These are phyloP conservation scores for Argyra leucocephala DNA, from an alignment of 2,888 invertebrate genomes.

Conservation along the genomic window DNA sequence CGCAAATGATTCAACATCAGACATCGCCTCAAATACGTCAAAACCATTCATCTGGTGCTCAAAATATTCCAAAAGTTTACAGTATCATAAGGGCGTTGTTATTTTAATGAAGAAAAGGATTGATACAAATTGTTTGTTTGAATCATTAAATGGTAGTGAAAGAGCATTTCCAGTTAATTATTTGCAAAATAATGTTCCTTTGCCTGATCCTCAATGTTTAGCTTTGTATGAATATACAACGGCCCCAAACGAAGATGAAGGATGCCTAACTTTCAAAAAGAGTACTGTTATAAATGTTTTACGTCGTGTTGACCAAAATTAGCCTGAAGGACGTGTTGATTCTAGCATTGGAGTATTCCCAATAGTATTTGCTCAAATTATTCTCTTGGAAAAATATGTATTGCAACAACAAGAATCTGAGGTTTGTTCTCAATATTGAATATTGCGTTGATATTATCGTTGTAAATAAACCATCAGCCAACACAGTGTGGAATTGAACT, in stretches of 20 bases:
- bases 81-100: constrained; percentile 77
- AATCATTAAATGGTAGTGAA: constrained; percentile 65
- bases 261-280: constrained; percentile 83
- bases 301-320: constrained; percentile 80
- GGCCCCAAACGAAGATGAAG: constrained; percentile 83
- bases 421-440: background rate
- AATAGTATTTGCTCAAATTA: constrained; percentile 81
- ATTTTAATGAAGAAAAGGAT: constrained; percentile 69
- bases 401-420: constrained; percentile 46
- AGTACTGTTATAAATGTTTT: constrained; percentile 79
- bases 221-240: constrained; percentile 83
- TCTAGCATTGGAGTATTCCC: constrained; percentile 82
- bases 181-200: constrained; percentile 62
- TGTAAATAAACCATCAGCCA: too few species aligned
- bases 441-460: too few species aligned
- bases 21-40: background rate
- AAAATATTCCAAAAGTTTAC: constrained; percentile 61
- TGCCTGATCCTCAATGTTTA: constrained; percentile 75
- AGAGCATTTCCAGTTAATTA: constrained; percentile 79
- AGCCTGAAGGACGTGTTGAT: constrained; percentile 78
- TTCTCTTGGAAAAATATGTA: constrained; percentile 72
- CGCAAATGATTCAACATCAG: background rate
- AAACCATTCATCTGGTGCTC: background rate
- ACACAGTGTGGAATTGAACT: too few species aligned
- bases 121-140: constrained; percentile 79